Evolutionary conservation across 2,888 invertebrate genomes (phyloP).

Genomic region (Campoplex nolae): DNA sequence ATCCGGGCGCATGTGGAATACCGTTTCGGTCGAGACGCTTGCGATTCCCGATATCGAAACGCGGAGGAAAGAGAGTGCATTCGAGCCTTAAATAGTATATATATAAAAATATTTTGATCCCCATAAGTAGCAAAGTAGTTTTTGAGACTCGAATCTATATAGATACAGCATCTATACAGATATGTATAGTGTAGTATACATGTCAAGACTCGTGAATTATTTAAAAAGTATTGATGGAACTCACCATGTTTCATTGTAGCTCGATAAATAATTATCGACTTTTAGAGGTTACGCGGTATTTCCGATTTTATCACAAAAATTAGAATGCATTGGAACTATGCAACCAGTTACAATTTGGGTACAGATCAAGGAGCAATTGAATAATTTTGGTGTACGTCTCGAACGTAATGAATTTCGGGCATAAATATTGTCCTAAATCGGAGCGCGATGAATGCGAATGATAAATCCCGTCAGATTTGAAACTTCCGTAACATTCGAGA

Average conservation of each 20-base stretch:
- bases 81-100: slow-evolving; percentile 34
- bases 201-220: not conserved
- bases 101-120: slow-evolving; percentile 2
- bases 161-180: not conserved
- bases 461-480: not conserved
- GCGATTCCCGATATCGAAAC: slow-evolving; percentile 69
- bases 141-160: not conserved
- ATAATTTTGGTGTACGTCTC: not conserved
- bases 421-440: not conserved
- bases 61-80: slow-evolving; percentile 49
- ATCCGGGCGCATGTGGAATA: slow-evolving; percentile 58
- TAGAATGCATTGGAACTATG: not conserved
- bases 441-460: not conserved
- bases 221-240: not conserved
- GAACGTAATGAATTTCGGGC: not conserved
- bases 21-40: slow-evolving; percentile 62
- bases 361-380: not conserved
- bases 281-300: not conserved
- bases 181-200: not conserved
- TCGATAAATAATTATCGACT: not conserved
- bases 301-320: not conserved
- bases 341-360: not conserved
- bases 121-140: not conserved
- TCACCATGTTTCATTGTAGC: not conserved
- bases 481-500: slow-evolving; percentile 2